Percentiles rank a stretch among this genome's conserved stretches.
These are phyloP conservation scores for Amphimedon queenslandica DNA, from an alignment of 37 sponge, comb jelly and placozoan genomes.

Conservation along the genomic window DNA sequence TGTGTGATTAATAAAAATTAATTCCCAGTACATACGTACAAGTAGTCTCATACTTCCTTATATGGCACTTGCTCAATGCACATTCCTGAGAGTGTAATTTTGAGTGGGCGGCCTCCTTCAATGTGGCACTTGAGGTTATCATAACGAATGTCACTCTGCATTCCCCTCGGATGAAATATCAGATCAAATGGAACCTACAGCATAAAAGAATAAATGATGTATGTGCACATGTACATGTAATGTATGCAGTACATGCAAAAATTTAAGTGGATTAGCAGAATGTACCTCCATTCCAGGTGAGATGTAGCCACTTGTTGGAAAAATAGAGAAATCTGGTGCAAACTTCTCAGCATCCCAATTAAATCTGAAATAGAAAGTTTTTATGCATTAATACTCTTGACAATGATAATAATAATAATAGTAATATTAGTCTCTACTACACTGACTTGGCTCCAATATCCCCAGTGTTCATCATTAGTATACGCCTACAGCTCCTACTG, in stretches of 20 bases:
- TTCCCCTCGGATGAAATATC: slow-evolving; percentile 71
- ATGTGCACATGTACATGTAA: too few species aligned
- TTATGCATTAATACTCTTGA: too few species aligned
- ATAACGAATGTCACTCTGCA: slow-evolving; percentile 81
- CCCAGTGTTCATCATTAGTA: slow-evolving; percentile 89
- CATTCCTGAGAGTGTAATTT: slow-evolving; percentile 85
- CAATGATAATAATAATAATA: too few species aligned
- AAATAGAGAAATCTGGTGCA: slow-evolving; percentile 87
- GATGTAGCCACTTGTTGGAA: slow-evolving; percentile 87
- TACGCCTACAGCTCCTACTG: slow-evolving; percentile 71
- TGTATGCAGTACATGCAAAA: too few species aligned
- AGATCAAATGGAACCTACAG: slow-evolving; percentile 79
- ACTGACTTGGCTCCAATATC: slow-evolving; percentile 85
- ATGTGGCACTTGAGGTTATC: slow-evolving; percentile 54
- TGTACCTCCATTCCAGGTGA: slow-evolving; percentile 96
- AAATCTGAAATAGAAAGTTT: slow-evolving; percentile 65
- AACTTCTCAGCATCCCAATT: slow-evolving; percentile 75
- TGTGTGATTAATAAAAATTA: too few species aligned
- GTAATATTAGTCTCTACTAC: too few species aligned
- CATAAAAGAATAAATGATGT: too few species aligned
- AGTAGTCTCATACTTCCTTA: slow-evolving; percentile 87
- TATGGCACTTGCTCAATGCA: slow-evolving; percentile 78
- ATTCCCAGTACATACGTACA: too few species aligned
- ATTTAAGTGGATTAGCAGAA: too few species aligned
- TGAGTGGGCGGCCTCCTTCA: slow-evolving; percentile 52